phyloP scores from a whole-genome alignment of 2,113 vertebrate species.

The Azemiops feae region DNA sequence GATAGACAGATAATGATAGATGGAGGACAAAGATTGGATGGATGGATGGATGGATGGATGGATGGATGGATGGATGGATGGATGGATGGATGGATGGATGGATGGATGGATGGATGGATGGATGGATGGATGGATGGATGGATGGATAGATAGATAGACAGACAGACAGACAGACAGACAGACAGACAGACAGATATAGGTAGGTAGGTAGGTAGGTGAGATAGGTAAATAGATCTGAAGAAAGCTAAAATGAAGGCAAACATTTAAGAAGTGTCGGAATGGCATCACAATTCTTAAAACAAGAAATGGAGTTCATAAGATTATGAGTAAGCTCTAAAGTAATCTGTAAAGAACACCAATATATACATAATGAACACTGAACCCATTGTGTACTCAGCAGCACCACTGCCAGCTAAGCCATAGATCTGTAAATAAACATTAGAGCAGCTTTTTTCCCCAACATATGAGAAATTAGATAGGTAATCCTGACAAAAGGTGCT shows the following conservation, averaged over 20 bases:
- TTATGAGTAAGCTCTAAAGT: background rate
- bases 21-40: too few relatives aligned
- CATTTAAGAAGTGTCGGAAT: background rate
- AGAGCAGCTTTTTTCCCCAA: background rate
- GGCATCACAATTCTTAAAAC: background rate
- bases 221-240: background rate
- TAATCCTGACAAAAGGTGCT: background rate
- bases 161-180: too few relatives aligned
- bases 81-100: too few relatives aligned
- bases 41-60: too few relatives aligned
- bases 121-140: too few relatives aligned
- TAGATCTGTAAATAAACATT: slow-evolving; percentile 10
- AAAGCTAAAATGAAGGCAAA: background rate
- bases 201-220: background rate
- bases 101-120: too few relatives aligned
- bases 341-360: background rate
- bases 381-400: background rate
- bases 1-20: too few relatives aligned
- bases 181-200: background rate
- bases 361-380: background rate
- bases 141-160: too few relatives aligned
- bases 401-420: background rate
- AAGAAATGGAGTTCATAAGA: background rate
- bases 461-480: background rate
- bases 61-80: too few relatives aligned